phyloP scores from a whole-genome alignment of 1,140 invertebrate species.

The Drosophila seguyi region DNA sequence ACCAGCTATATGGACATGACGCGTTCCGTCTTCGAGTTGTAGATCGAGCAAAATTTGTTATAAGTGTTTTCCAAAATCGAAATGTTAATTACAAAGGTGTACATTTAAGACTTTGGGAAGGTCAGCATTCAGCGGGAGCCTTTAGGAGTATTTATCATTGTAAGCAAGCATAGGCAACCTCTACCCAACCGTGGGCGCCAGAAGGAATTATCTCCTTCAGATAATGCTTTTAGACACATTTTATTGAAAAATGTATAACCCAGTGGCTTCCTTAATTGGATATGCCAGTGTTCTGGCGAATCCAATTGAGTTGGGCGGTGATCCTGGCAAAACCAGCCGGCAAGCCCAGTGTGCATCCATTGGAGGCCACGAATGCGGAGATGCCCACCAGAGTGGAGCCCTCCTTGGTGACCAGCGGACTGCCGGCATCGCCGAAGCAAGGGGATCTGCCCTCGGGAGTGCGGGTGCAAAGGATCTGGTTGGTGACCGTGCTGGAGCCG shows the following conservation, averaged over 20 bases:
- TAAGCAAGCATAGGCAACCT: neutral
- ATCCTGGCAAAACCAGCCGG: constrained; percentile 58
- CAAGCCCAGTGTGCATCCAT: constrained; percentile 50
- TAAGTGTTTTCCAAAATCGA: constrained; percentile 6
- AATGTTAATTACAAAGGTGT: neutral
- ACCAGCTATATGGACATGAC: constrained; percentile 53
- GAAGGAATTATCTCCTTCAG: neutral
- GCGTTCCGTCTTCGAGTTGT: constrained; percentile 56
- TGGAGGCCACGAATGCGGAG: constrained; percentile 43
- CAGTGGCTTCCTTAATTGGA: constrained; percentile 19
- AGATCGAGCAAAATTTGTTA: neutral
- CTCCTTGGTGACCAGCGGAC: constrained; percentile 44
- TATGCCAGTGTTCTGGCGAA: constrained; percentile 45
- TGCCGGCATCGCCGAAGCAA: constrained; percentile 59
- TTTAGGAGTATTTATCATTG: neutral
- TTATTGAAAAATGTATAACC: neutral
- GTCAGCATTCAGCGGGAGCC: neutral
- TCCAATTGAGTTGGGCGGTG: constrained; percentile 54
- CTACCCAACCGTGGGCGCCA: too few species aligned
- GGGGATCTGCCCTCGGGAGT: constrained; percentile 46
- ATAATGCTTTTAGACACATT: neutral
- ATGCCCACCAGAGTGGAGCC: constrained; percentile 46
- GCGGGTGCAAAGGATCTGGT: constrained; percentile 47
- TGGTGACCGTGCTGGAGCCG: neutral
- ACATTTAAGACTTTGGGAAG: too few species aligned